Conservation (phyloP, 2,888 invertebrate species). For the Nymphalis urticae region DNA sequence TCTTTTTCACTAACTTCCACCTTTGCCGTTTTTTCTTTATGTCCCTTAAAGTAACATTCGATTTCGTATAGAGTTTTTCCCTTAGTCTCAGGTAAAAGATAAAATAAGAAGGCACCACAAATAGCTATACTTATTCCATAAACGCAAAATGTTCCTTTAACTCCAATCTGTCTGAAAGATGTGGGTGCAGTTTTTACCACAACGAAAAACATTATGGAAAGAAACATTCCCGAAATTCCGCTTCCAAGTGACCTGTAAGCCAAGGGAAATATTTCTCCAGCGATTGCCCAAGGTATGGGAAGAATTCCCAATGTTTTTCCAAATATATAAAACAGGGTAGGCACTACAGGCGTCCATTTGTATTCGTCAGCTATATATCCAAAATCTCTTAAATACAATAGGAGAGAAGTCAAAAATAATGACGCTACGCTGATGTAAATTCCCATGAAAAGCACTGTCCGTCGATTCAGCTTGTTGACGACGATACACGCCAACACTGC, state of each 20-base stretch:
- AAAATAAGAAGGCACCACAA: slow-evolving; percentile 81
- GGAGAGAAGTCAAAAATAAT: slow-evolving; percentile 74
- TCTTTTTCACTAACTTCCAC: slow-evolving; percentile 52
- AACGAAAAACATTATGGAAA: slow-evolving; percentile 84
- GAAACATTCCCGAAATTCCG: slow-evolving; percentile 83
- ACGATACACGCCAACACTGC: slow-evolving; percentile 83
- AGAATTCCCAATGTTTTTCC: slow-evolving; percentile 82
- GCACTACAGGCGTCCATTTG: slow-evolving; percentile 74
- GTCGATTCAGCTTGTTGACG: slow-evolving; percentile 81
- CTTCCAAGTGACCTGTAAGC: slow-evolving; percentile 84
- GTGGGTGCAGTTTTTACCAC: slow-evolving; percentile 85
- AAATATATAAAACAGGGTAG: slow-evolving; percentile 79
- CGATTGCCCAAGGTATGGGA: slow-evolving; percentile 87
- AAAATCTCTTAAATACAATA: slow-evolving; percentile 64
- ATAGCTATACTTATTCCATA: slow-evolving; percentile 80
- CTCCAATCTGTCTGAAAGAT: slow-evolving; percentile 77
- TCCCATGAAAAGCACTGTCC: slow-evolving; percentile 83
- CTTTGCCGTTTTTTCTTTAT: slow-evolving; percentile 30
- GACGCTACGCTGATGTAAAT: slow-evolving; percentile 81
- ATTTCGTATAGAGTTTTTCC: slow-evolving; percentile 85
- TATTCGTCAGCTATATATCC: slow-evolving; percentile 59
- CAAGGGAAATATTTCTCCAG: slow-evolving; percentile 86
- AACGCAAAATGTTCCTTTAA: slow-evolving; percentile 82
- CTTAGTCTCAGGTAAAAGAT: slow-evolving; percentile 85
- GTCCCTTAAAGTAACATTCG: slow-evolving; percentile 79